phyloP scores from a whole-genome alignment of 2,797 vertebrate species.

The Passerculus sandwichensis region DNA sequence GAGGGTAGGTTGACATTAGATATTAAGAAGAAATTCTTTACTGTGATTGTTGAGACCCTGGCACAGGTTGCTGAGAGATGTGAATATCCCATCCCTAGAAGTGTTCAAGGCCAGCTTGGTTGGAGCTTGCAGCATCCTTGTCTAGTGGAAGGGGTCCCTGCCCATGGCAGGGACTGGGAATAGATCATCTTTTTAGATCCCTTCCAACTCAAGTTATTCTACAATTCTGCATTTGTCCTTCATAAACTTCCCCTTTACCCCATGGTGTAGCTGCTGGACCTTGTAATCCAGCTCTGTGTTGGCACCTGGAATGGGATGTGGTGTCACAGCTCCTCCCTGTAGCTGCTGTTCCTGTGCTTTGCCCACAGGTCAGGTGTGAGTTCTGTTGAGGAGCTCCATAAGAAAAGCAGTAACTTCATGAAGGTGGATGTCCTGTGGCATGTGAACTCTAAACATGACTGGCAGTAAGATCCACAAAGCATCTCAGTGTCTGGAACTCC shows the following conservation, averaged over 20 bases:
- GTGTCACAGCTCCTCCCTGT: neutral
- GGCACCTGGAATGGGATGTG: neutral
- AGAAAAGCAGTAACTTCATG: neutral
- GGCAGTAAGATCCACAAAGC: neutral
- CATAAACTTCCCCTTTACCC: neutral
- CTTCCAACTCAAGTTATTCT: neutral
- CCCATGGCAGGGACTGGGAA: too few relatives aligned
- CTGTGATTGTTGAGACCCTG: neutral
- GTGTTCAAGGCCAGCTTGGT: neutral
- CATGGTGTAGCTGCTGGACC: neutral
- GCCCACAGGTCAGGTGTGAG: neutral
- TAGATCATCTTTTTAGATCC: neutral
- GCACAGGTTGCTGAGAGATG: neutral
- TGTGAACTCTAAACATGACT: neutral
- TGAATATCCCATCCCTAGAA: neutral
- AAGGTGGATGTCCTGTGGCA: accelerated
- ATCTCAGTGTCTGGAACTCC: neutral
- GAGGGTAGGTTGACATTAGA: neutral
- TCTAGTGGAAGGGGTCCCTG: neutral
- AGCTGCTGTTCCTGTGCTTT: neutral
- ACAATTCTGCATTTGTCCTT: neutral
- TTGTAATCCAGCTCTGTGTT: neutral
- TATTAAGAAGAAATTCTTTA: neutral
- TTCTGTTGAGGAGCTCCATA: neutral
- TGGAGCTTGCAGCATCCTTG: neutral